Base-by-base conservation (phyloP, 2,888 invertebrate genomes). In the Nomada lathburiana region DNA sequence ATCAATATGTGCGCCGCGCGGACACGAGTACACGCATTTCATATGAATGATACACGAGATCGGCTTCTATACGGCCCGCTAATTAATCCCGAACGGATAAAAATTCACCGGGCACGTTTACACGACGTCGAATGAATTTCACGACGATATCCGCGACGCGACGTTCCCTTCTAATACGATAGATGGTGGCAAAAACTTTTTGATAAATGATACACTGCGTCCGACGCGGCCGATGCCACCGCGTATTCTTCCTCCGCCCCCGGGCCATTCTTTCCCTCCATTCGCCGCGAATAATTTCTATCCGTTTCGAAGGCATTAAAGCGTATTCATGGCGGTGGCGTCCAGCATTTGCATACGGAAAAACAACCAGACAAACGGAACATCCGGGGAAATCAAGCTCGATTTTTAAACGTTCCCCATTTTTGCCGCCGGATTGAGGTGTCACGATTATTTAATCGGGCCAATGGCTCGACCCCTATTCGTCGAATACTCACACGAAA, bases 401-500 rank as follows among this genome's bases (percentile, higher is more conserved):
- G 44, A 42, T 80, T 79, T 36, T 50, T 44, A 57, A 65, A 62
- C 70, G 42, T 26, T 69, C 23, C 3, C 20, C 23, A 47, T 63
- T 23, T 18, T 13, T 10, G 29, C n/a, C 9, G 13, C 3, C 10
- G n/a, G 23, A 20, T 10, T 1, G 18, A 16, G 29, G 18, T 9
- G 5, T 36, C 36, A 5, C 16, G 4, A 16, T 18, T 36, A 7
- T n/a, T n/a, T 7, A 18, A 60, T 60, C 29, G 16, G 18, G 7
- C 18, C 13, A 16, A 53, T 7, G 18, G 63, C 53, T 36, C n/a
- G 1, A 23, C 2, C 10, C 0, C 20, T 0, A 9, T 1, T 2
- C 1, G 18, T n/a, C 7, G 16, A 44, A 29, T 81, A 96, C 97
- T 96, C 94, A 98, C 96, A 98, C 98, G 92, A 97, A 97, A 77